These are phyloP conservation scores for Lordiphosa collinella DNA, from an alignment of 1,140 invertebrate genomes.

Conservation along the genomic window DNA sequence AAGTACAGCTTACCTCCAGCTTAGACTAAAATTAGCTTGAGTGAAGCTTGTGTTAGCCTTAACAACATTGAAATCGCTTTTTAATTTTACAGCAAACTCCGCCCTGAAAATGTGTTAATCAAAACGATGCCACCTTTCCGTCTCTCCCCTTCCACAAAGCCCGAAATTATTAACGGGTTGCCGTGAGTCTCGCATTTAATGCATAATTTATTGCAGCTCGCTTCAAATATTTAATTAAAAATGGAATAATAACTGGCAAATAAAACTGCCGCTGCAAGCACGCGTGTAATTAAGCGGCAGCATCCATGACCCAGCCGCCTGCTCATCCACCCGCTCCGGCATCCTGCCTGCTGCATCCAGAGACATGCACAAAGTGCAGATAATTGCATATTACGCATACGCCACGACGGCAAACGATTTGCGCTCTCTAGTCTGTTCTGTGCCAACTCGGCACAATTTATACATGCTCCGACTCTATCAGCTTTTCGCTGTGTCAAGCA, in stretches of 20 bases:
- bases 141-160: too few relatives aligned
- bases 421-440: slow-evolving; percentile 8
- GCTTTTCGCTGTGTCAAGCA: slow-evolving; percentile 28
- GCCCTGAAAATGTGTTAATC: neutral
- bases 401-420: slow-evolving; percentile 18
- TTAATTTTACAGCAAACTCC: too few relatives aligned
- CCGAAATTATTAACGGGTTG: slow-evolving; percentile 5
- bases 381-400: slow-evolving; percentile 65
- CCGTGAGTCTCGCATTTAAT: slow-evolving; percentile 27
- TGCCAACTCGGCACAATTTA: slow-evolving; percentile 41
- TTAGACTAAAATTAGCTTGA: too few relatives aligned
- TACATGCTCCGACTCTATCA: slow-evolving; percentile 31
- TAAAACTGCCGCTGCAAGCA: slow-evolving; percentile 8
- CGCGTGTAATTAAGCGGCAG: slow-evolving; percentile 10
- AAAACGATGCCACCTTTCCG: neutral
- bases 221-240: slow-evolving; percentile 66
- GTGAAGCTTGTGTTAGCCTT: too few relatives aligned
- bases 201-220: slow-evolving; percentile 39
- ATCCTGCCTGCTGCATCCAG: neutral
- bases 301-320: neutral
- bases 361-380: slow-evolving; percentile 16
- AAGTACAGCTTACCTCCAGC: too few relatives aligned
- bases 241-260: slow-evolving; percentile 35
- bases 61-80: too few relatives aligned
- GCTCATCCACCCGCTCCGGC: neutral